Percentiles rank a stretch among this genome's conserved stretches.
phyloP scores from a whole-genome alignment of 2,797 vertebrate genomes.

The Staurois parvus region DNA sequence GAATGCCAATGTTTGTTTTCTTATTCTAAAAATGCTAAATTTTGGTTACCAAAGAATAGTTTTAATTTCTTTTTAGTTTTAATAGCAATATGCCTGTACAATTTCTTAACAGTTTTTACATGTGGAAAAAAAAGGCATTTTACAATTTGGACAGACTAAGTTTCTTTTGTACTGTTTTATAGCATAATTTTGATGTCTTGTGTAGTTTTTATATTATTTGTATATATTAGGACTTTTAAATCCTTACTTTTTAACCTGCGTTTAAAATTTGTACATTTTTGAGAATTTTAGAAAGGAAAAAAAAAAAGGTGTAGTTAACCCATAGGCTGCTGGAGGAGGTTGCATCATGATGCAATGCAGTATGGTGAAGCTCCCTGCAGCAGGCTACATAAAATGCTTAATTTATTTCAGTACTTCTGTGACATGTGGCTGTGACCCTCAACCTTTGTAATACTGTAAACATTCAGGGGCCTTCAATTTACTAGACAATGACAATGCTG shows the following conservation, averaged over 20 bases:
- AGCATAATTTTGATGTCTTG: slow-evolving; percentile 75
- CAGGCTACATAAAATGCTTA: slow-evolving; percentile 70
- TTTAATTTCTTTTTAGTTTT: slow-evolving; percentile 69
- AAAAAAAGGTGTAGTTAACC: slow-evolving; percentile 62
- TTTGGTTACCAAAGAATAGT: slow-evolving; percentile 92
- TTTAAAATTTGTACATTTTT: slow-evolving; percentile 81
- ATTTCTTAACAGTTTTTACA: slow-evolving; percentile 73
- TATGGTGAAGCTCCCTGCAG: neutral
- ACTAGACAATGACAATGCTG: slow-evolving; percentile 67
- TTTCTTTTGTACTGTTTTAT: slow-evolving; percentile 74
- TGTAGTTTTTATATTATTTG: slow-evolving; percentile 86
- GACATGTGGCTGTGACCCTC: slow-evolving; percentile 73
- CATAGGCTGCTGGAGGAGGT: slow-evolving; percentile 35
- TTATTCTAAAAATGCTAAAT: slow-evolving; percentile 69
- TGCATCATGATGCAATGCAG: neutral
- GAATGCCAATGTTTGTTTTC: slow-evolving; percentile 22
- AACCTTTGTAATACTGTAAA: slow-evolving; percentile 72
- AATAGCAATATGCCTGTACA: slow-evolving; percentile 70
- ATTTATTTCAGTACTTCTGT: slow-evolving; percentile 74
- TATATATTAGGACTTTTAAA: slow-evolving; percentile 85
- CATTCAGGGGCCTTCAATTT: slow-evolving; percentile 72
- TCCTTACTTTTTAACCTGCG: slow-evolving; percentile 80
- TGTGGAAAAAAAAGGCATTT: slow-evolving; percentile 71
- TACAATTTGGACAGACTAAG: slow-evolving; percentile 67
- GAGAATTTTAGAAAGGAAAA: slow-evolving; percentile 73